Evolutionary conservation across 2,888 invertebrate species (phyloP), one percentile per base, ranked within the genome.

Genomic region (Hedya salicella): DNA sequence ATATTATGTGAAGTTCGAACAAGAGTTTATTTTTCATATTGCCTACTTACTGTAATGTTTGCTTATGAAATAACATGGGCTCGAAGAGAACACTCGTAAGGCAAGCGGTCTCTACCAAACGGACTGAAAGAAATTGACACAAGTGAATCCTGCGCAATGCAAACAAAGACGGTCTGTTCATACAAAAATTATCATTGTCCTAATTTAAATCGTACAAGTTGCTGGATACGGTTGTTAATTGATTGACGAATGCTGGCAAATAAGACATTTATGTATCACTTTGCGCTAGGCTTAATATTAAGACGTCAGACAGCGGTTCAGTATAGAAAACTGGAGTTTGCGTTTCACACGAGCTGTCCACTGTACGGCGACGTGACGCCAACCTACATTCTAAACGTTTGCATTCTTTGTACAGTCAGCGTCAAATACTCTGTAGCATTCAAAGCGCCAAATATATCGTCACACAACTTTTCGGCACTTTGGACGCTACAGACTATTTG

Each of bases 91-190:
- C 54, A 32, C 49, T 61, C 67, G 63, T 44, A 66, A 66, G 68
- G 63, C 48, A 64, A 66, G 68, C 67, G 68, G 60, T 59, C 49
- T 61, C 59, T 59, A 52, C 36, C 49, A 54, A 70, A 70, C 68
- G 67, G 50, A 53, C 69, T 73, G 78, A 79, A 82, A 79, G 77
- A 65, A 80, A 86, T 90, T 91, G 88, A 89, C 89, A 88, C 91
- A 89, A 89, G 87, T 89, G 91, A 80, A 75, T 78, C 75, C 75
- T 62, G 70, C 75, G 73, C 76, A 77, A 69, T 67, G 76, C 78
- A 81, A 81, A 80, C 78, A 81, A 56, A 62, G 68, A 49, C 50
- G 25, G 52, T 69, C 67, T 75, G 68, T 72, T 74, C 67, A 74
- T 70, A 73, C 67, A 68, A 50, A 53, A 53, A 57, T n/a, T 2